Conservation (phyloP, 2,888 invertebrate genomes). For the Daptonema setosum region DNA sequence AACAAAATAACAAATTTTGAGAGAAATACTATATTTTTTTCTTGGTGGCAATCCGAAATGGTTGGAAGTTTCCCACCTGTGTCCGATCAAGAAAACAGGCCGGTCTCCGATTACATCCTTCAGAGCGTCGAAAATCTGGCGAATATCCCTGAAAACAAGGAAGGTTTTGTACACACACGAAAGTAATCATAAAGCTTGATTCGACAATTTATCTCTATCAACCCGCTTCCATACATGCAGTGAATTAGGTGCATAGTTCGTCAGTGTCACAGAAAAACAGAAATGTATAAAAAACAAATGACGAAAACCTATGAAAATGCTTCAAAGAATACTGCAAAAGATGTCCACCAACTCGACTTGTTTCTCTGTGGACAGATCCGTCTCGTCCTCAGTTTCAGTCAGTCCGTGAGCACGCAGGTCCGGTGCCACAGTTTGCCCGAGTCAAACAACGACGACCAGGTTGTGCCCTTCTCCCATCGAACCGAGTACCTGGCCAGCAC, state of each 20-base stretch:
- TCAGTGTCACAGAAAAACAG: no score
- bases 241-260: no score
- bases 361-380: slow-evolving; percentile 51
- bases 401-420: slow-evolving; percentile 74
- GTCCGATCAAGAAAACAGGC: background rate
- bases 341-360: slow-evolving; percentile 8
- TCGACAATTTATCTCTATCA: background rate
- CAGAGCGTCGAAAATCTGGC: slow-evolving; percentile 41
- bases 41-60: no score
- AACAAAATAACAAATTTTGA: no score
- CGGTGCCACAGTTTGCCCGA: slow-evolving; percentile 53
- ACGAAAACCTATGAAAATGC: no score
- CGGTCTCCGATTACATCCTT: background rate
- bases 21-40: no score
- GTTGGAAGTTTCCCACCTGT: no score
- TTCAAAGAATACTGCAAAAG: no score
- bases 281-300: no score
- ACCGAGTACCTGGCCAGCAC: slow-evolving; percentile 82
- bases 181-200: background rate
- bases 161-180: background rate
- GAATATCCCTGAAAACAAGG: slow-evolving; percentile 47
- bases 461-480: slow-evolving; percentile 49
- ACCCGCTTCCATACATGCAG: no score
- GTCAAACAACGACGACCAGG: slow-evolving; percentile 15
- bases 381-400: slow-evolving; percentile 44